These are phyloP conservation scores for Argyresthia goedartella DNA, from an alignment of 2,888 invertebrate genomes.

Conservation along the genomic window DNA sequence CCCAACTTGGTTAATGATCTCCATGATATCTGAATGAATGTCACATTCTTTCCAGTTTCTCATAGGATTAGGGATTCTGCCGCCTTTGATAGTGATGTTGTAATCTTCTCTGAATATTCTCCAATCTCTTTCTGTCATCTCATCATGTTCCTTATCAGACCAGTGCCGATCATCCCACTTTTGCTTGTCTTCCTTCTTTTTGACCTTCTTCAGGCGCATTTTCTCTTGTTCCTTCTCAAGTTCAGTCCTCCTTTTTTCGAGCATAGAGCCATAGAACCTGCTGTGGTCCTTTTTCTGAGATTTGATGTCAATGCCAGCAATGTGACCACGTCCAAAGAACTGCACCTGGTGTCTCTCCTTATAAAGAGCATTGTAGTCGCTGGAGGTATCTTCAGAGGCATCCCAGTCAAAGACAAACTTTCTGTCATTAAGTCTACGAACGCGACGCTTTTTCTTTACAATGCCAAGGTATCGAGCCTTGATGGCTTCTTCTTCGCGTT, in stretches of 20 bases:
- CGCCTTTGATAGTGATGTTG: conserved; percentile 98
- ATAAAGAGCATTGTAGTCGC: conserved; percentile 97
- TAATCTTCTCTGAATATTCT: conserved; percentile 99
- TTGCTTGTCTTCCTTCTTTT: conserved; percentile 96
- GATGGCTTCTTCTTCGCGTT: conserved; percentile 94
- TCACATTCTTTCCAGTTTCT: conserved; percentile 95
- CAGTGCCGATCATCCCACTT: conserved; percentile 99
- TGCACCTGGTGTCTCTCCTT: conserved; percentile 97
- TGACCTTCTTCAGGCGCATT: conserved; percentile 90
- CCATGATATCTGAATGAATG: conserved; percentile 90
- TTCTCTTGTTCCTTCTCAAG: conserved; percentile 98
- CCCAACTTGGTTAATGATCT: conserved; percentile 94
- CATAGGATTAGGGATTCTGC: conserved; percentile 96
- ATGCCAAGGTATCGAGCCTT: conserved; percentile 95
- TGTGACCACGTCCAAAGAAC: conserved; percentile 97
- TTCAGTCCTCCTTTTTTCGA: conserved; percentile 95
- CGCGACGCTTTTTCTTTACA: conserved; percentile 92
- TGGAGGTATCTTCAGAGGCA: conserved; percentile 97
- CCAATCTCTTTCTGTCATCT: conserved; percentile 99
- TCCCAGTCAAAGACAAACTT: conserved; percentile 99
- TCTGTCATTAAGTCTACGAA: conserved; percentile 94
- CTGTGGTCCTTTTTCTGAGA: conserved; percentile 95
- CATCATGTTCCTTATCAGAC: conserved; percentile 93
- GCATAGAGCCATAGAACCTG: conserved; percentile 95
- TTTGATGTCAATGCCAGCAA: conserved; percentile 98